A percentile compares a stretch with the other conserved stretches of the same genome.
These are phyloP conservation scores for Bilobella aurantiaca DNA, from an alignment of 1,140 invertebrate genomes.

Conservation along the genomic window DNA sequence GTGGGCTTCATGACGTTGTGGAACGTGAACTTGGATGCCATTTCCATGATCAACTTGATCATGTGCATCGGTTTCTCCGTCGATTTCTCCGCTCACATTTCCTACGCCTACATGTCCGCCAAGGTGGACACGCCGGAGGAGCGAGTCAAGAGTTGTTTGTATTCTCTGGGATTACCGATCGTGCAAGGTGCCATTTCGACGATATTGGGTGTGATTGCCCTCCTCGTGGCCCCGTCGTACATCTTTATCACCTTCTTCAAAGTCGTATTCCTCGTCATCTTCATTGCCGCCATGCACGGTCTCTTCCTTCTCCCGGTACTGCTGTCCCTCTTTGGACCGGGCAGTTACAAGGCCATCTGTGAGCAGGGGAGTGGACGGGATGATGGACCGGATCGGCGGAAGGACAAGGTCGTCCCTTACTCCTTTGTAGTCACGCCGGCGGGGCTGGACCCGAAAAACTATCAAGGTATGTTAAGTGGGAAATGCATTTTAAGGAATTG, in stretches of 20 bases:
- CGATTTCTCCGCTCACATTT: conserved; percentile 93
- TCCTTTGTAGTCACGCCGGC: no score
- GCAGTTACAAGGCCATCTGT: no score
- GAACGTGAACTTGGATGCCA: conserved; percentile 87
- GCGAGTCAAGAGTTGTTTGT: conserved; percentile 70
- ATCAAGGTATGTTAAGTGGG: no score
- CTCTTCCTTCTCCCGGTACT: conserved; percentile 75
- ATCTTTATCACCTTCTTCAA: conserved; percentile 96
- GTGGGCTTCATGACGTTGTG: conserved; percentile 92
- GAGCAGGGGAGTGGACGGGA: no score
- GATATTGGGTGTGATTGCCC: conserved; percentile 73
- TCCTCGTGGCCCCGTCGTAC: conserved; percentile 81
- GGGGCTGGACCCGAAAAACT: no score
- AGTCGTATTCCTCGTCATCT: conserved; percentile 89
- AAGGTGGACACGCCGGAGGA: conserved; percentile 62
- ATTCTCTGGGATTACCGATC: conserved; percentile 81
- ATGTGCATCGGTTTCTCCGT: conserved; percentile 98
- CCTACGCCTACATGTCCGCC: conserved; percentile 72
- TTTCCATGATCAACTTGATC: conserved; percentile 96
- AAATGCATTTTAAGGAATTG: no score
- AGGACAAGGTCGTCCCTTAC: no score
- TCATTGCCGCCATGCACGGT: conserved; percentile 85
- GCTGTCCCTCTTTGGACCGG: background rate
- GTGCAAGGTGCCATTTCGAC: conserved; percentile 87
- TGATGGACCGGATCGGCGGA: no score